Evolutionary conservation across 2,888 invertebrate genomes (phyloP).

Genomic region (Physocephala rufipes): DNA sequence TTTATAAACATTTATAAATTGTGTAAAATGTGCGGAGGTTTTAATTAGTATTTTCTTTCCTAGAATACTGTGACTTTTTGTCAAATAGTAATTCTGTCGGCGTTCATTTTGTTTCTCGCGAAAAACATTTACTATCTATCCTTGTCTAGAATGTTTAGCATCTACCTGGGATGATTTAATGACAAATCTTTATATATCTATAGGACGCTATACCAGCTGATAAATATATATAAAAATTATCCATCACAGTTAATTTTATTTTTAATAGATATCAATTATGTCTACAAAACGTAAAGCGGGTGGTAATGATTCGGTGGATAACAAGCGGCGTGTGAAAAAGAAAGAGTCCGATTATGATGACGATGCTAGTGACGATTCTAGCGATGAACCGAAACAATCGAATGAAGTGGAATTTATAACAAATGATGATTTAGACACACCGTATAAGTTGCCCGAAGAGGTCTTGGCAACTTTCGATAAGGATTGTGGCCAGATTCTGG

Average conservation of each 20-base stretch:
- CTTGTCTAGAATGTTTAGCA: neutral
- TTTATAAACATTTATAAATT: neutral
- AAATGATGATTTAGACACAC: slow-evolving; percentile 69
- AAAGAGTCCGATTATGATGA: slow-evolving; percentile 65
- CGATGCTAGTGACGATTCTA: slow-evolving; percentile 63
- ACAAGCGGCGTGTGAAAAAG: slow-evolving; percentile 65
- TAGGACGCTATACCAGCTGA: too few species aligned
- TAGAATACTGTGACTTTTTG: neutral
- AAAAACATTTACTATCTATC: slow-evolving; percentile 46
- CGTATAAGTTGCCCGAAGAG: slow-evolving; percentile 74
- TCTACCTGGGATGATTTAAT: too few species aligned
- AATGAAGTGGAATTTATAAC: slow-evolving; percentile 64
- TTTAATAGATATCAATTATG: slow-evolving; percentile 50
- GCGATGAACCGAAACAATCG: slow-evolving; percentile 52
- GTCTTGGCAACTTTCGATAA: slow-evolving; percentile 73
- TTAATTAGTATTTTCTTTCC: neutral
- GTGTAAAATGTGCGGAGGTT: neutral
- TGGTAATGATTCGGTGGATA: slow-evolving; percentile 59
- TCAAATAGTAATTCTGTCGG: slow-evolving; percentile 39
- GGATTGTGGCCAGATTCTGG: slow-evolving; percentile 77
- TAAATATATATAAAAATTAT: too few species aligned
- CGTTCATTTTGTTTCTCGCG: slow-evolving; percentile 62
- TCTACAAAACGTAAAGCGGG: slow-evolving; percentile 65
- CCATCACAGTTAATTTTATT: neutral
- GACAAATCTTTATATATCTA: too few species aligned